Evolutionary conservation across 2,113 vertebrate species (phyloP), one percentile per base, ranked within the genome.

Genomic region (Oenanthe oenanthe): DNA sequence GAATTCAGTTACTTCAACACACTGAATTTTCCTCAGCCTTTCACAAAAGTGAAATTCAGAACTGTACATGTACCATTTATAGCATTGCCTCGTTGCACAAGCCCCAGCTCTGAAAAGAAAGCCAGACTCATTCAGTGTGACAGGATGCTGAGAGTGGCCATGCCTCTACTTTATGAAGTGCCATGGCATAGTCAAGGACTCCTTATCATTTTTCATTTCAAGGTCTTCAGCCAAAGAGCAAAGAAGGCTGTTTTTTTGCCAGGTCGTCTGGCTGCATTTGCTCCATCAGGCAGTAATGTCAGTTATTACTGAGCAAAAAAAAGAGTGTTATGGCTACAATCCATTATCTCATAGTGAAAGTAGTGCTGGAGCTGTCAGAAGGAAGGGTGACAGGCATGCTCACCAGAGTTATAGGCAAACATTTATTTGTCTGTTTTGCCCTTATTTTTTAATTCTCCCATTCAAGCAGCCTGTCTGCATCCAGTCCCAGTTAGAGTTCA

Each of bases 151-250:
- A 76, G 72, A 74, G 40, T 36, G 58, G 78, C 26, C 2, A 54
- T 93, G 92, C 82, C 82, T 96, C 50, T 83, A 0, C 62, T 92
- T 97, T 85, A 83, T 83, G 47, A 81, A 88, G 85, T 50, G 45
- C 17, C 36, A 43, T n/a, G 67, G 22, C 0, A 0, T 77, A 83
- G 72, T 60, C 92, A 80, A 53, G 57, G 36, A 22, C 34, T 54
- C 63, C 66, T 96, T 89, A 65, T 13, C 18, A 2, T 89, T 95
- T 88, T 92, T 84, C 85, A 88, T 94, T 93, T 79, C 87, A 88
- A 95, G 88, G 88, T 90, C 79, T 85, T 77, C 93, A 86, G 78
- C 75, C 88, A 84, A 81, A 94, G 47, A 88, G 63, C 79, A 83
- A 80, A 88, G 72, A 63, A 47, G 38, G 70, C 56, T 87, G 26